These are phyloP conservation scores for Prunella fulvescens DNA, from an alignment of 2,113 vertebrate genomes.

Conservation along the genomic window DNA sequence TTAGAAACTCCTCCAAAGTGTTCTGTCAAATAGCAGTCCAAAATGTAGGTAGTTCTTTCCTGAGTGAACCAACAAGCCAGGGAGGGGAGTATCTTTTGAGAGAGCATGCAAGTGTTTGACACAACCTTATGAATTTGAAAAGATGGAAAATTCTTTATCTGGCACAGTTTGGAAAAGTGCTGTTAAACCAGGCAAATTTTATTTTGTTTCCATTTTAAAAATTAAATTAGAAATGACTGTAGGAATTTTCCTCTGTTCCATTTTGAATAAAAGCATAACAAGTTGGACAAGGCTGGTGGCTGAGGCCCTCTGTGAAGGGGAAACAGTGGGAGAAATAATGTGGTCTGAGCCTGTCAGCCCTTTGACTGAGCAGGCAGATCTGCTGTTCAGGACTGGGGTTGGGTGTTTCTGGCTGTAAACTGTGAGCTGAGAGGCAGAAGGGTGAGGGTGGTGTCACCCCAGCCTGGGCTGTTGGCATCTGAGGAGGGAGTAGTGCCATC, in stretches of 20 bases:
- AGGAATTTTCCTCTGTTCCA: background rate
- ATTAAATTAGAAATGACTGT: background rate
- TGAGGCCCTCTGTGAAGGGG: rapidly evolving
- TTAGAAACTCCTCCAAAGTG: conserved; percentile 6
- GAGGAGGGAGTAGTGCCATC: background rate
- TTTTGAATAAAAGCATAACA: background rate
- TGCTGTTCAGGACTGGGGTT: background rate
- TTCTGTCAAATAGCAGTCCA: conserved; percentile 3
- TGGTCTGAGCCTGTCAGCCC: background rate
- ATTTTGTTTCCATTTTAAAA: conserved; percentile 34
- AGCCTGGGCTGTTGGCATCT: background rate
- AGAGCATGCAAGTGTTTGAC: background rate
- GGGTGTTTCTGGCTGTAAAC: background rate
- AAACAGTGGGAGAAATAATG: background rate
- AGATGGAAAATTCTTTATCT: background rate
- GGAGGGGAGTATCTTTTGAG: conserved; percentile 6
- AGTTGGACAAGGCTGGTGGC: background rate
- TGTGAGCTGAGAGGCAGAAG: background rate
- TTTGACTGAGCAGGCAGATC: background rate
- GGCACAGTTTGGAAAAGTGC: background rate
- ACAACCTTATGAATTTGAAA: background rate
- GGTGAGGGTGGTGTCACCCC: background rate
- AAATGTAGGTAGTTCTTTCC: conserved; percentile 18
- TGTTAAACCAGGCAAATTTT: background rate
- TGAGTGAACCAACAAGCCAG: conserved; percentile 2